Conservation (phyloP, 2,797 vertebrate genomes). For the Peromyscus attwateri region DNA sequence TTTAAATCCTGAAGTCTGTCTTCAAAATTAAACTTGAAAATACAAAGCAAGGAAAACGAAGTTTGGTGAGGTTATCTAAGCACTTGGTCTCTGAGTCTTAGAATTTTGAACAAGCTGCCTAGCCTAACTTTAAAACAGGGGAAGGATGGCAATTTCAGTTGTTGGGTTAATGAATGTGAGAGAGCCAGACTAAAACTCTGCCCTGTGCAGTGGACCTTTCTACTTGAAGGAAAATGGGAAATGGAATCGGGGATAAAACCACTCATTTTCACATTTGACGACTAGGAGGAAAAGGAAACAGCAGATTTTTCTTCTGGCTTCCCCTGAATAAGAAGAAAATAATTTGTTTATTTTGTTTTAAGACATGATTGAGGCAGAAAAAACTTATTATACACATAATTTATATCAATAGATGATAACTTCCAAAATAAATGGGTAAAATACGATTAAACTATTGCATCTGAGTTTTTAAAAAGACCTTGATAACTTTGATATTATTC, state of each 20-base stretch:
- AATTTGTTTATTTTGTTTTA: background rate
- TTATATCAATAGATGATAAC: constrained; percentile 24
- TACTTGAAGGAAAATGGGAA: background rate
- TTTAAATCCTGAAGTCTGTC: constrained; percentile 30
- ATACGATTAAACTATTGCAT: constrained; percentile 27
- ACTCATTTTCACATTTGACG: background rate
- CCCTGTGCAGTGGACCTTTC: background rate
- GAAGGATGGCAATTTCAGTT: background rate
- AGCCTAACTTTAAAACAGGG: constrained; percentile 10
- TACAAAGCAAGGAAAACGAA: background rate
- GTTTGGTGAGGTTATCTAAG: background rate
- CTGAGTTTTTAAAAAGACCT: background rate
- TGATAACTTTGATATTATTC: constrained; percentile 19
- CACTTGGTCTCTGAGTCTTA: background rate
- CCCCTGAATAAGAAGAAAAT: background rate
- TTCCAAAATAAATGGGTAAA: constrained; percentile 35
- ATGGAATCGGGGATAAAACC: background rate
- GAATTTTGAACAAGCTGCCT: constrained; percentile 24
- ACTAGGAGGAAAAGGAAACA: background rate
- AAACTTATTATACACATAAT: background rate
- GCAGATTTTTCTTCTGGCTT: background rate
- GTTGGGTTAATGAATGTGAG: background rate
- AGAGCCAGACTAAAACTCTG: background rate
- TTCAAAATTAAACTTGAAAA: constrained; percentile 47
- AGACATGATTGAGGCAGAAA: background rate